Base-by-base conservation (phyloP, 1,140 invertebrate genomes). In the Bombus vancouverensis region DNA sequence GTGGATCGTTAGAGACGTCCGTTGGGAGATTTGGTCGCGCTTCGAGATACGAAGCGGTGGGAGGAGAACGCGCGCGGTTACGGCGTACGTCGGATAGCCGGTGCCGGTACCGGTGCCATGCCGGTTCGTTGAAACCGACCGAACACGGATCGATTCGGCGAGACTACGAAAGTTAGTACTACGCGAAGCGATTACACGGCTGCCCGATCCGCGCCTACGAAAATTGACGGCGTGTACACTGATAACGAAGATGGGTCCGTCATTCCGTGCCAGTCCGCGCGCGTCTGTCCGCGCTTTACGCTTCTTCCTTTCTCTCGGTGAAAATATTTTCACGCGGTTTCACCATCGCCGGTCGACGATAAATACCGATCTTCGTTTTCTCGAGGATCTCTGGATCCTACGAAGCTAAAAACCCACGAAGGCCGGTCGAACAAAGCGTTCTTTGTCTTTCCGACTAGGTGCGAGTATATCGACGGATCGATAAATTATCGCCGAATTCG, bases 71-170 rank as follows among this genome's bases (percentile, higher is more conserved):
- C 47, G 84, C 28, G 32, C 34, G 37, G 65, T 5, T 1, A 9
- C 9, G 68, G 44, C 68, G 10, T 53, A 44, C 42, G 62, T n/a
- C 68, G 89, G 86, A 83, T 87, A 42, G 73, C 34, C 68, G 81
- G 79, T 59, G 47, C 47, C 47, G 47, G 47, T 53, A 22, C 47
- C 47, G 47, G 47, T 53, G 47, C 47, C 47, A 22, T 12, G 59
- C 9, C 59, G 59, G 9, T n/a, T 87, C 83, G 86, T 84, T 28
- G 90, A 81, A 87, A 87, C 85, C 89, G 68, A 85, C 81, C 81
- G 89, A 90, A 88, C 65, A 75, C 89, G 89, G 93, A 94, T 94
- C 93, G 93, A 94, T 94, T 91, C 91, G 94, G 91, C 94, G 93
- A 94, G 94, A 94, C 93, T 93, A 93, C 90, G 89, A 92, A 93